Evolutionary conservation across 2,113 vertebrate genomes (phyloP).

Genomic region (Corythornis cristatus): DNA sequence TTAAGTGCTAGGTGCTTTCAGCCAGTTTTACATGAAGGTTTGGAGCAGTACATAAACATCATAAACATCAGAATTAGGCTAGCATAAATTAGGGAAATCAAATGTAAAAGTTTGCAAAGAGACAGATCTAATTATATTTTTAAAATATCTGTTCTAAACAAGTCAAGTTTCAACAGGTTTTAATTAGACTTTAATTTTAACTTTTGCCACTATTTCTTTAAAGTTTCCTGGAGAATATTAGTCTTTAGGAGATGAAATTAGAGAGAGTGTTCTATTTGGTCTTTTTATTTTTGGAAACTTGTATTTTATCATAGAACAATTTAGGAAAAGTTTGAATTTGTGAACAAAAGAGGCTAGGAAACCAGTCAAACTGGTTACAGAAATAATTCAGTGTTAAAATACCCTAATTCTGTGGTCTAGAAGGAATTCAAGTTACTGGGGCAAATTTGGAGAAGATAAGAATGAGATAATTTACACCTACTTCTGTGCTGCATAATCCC

Average conservation of each 20-base stretch:
- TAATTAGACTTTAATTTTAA: not conserved
- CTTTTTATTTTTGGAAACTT: not conserved
- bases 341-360: not conserved
- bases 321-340: not conserved
- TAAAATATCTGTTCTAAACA: not conserved
- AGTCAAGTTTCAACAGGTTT: not conserved
- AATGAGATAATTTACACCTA: slow-evolving; percentile 23
- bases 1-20: not conserved
- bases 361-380: not conserved
- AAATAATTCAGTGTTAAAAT: not conserved
- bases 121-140: not conserved
- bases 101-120: not conserved
- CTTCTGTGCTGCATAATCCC: not conserved
- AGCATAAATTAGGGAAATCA: not conserved
- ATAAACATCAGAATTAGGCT: not conserved
- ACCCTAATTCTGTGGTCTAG: not conserved
- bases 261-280: not conserved
- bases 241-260: not conserved
- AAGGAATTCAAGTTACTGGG: slow-evolving; percentile 5
- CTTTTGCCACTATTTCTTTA: not conserved
- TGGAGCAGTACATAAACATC: not conserved
- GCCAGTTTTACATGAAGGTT: not conserved
- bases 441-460: not conserved
- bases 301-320: not conserved
- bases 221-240: not conserved